Base-by-base conservation (phyloP, 2,888 invertebrate genomes). In the Drosophila stalkeri region DNA sequence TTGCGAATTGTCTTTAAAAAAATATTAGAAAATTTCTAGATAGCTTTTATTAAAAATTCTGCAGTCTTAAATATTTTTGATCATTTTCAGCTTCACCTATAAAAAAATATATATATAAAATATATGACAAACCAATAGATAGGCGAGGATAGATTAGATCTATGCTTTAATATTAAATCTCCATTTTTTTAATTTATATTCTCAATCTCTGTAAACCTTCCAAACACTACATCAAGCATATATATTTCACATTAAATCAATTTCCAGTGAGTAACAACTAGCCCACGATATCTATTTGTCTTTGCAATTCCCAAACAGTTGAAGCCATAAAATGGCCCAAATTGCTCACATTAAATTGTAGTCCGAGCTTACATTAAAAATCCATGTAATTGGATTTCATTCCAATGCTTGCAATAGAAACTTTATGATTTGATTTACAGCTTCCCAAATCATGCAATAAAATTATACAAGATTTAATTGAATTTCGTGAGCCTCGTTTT, bases 401-500 rank as follows among this genome's bases (percentile, higher is more conserved):
- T 39, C 31, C 14, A 6, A n/a, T 55, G 46, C 37, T 39, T 16
- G 3, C 43, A n/a, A 44, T 49, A 12, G 31, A 41, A 71, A 43
- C 46, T 62, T 68, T 57, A 33, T 47, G 43, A 80, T 70, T 66
- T 71, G 72, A 71, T 75, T 67, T 56, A 35, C 31, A 41, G 43
- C 61, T 27, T 6, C 60, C 49, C 41, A 75, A 68, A 57, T 67
- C 43, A 51, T 43, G 37, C 37, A 56, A 70, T 57, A 66, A 60
- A 62, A 69, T 18, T 68, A 51, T 65, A 51, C 56, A 57, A 49
- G 64, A 70, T 68, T 75, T 77, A 75, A 88, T 80, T 72, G 61
- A 76, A 82, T 80, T 73, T 52, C 39, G 37, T 33, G n/a, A 37
- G 54, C 63, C 47, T n/a, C 37, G 35, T 57, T 31, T 68, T 69